These are phyloP conservation scores for Zaprionus ghesquierei DNA, from an alignment of 1,140 invertebrate genomes.

Conservation along the genomic window DNA sequence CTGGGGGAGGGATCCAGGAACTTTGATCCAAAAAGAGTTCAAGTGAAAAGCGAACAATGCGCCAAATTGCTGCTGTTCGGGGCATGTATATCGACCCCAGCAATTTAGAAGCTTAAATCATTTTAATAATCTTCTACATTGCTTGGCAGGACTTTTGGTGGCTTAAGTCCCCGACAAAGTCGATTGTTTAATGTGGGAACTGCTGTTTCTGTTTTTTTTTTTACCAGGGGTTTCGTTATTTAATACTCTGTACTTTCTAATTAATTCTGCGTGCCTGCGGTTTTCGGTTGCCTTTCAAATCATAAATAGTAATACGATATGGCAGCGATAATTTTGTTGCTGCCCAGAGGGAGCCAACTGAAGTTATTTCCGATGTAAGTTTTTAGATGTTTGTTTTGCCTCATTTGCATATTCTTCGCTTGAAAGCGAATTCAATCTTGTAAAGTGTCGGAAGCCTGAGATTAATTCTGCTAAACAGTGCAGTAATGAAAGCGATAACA, in stretches of 20 bases:
- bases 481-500: background rate
- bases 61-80: conserved; percentile 14
- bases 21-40: conserved; percentile 36
- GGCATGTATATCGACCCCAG: conserved; percentile 7
- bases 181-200: conserved; percentile 36
- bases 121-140: conserved; percentile 63
- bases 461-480: background rate
- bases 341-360: conserved; percentile 1
- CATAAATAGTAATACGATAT: conserved; percentile 62
- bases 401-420: background rate
- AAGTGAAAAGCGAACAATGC: conserved; percentile 40
- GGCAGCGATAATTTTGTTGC: conserved; percentile 36
- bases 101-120: conserved; percentile 66
- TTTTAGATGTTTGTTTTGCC: background rate
- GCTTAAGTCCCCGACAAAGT: conserved; percentile 16
- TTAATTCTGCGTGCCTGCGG: conserved; percentile 63
- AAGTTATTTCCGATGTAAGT: conserved; percentile 29
- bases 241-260: conserved; percentile 67
- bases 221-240: conserved; percentile 20
- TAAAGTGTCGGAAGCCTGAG: background rate
- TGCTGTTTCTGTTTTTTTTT: conserved; percentile 16
- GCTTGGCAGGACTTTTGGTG: conserved; percentile 41
- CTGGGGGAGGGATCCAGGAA: conserved; percentile 2
- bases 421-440: background rate
- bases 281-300: conserved; percentile 32